These are phyloP conservation scores for Prunella strophiata DNA, from an alignment of 2,797 vertebrate species.

Conservation along the genomic window DNA sequence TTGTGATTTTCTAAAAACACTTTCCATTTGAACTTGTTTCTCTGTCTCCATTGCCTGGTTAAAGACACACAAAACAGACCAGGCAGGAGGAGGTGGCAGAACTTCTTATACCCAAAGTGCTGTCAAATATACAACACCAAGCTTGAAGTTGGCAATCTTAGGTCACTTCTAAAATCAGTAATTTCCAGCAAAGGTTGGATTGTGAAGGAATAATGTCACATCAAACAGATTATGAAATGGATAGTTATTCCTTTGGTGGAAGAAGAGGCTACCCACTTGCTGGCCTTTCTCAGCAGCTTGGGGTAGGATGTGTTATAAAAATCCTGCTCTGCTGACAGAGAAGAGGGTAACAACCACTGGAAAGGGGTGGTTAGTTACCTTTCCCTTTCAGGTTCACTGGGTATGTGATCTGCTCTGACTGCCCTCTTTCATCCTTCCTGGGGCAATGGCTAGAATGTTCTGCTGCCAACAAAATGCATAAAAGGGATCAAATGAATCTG, in stretches of 20 bases:
- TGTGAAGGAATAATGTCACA: neutral
- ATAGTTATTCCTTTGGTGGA: neutral
- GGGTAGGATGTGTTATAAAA: neutral
- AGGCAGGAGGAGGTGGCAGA: neutral
- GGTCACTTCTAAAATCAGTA: neutral
- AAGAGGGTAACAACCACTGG: neutral
- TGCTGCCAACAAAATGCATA: neutral
- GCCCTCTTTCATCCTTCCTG: constrained; percentile 12
- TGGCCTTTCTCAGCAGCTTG: neutral
- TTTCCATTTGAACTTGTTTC: neutral
- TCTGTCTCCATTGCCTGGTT: neutral
- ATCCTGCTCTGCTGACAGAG: neutral
- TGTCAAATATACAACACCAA: neutral
- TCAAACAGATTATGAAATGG: neutral
- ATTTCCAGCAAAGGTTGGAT: neutral
- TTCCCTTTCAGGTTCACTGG: constrained; percentile 41
- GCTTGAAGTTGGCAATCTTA: neutral
- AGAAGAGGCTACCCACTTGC: neutral
- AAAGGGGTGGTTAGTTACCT: neutral
- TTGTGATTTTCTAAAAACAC: neutral
- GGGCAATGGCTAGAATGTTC: neutral
- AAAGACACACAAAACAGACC: neutral
- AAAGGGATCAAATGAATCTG: neutral
- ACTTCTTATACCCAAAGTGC: neutral
- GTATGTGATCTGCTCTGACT: neutral